These are phyloP conservation scores for Brienomyrus longianalis DNA, from an alignment of 2,113 vertebrate genomes.

Conservation along the genomic window DNA sequence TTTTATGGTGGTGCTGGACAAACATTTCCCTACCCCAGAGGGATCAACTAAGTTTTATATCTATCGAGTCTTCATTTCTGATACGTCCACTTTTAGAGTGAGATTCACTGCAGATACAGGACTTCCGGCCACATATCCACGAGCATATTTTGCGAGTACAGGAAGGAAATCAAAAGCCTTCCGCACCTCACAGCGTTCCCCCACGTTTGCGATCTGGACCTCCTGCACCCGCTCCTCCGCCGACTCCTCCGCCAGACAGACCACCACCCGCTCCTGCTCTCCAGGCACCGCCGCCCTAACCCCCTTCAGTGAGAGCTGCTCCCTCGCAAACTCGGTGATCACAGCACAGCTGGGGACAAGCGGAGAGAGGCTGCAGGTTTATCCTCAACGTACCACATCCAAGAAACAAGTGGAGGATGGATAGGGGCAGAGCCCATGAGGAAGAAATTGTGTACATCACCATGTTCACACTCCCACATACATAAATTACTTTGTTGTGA, in stretches of 20 bases:
- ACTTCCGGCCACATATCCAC: not conserved
- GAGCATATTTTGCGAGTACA: not conserved
- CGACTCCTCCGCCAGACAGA: constrained; percentile 51
- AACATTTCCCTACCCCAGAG: not conserved
- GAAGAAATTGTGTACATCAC: not conserved
- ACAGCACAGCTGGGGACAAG: constrained; percentile 72
- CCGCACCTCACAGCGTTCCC: constrained; percentile 69
- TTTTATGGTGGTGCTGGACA: not conserved
- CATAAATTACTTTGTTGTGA: not conserved
- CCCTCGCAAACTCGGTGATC: constrained; percentile 77
- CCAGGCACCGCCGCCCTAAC: constrained; percentile 72
- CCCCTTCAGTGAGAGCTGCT: constrained; percentile 66
- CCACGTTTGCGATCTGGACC: constrained; percentile 37
- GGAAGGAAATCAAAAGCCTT: not conserved
- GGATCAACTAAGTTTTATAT: not conserved
- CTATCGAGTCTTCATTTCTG: not conserved
- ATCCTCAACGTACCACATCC: no score
- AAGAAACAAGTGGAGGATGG: no score
- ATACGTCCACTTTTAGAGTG: not conserved
- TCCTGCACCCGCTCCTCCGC: constrained; percentile 18
- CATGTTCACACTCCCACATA: not conserved
- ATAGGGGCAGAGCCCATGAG: no score
- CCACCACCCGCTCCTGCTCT: constrained; percentile 63
- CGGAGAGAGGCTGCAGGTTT: no score
- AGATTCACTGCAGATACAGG: not conserved